Evolutionary conservation across 2,888 invertebrate genomes (phyloP), one percentile per base, ranked within the genome.

Genomic region (Choristoneura rosaceana): DNA sequence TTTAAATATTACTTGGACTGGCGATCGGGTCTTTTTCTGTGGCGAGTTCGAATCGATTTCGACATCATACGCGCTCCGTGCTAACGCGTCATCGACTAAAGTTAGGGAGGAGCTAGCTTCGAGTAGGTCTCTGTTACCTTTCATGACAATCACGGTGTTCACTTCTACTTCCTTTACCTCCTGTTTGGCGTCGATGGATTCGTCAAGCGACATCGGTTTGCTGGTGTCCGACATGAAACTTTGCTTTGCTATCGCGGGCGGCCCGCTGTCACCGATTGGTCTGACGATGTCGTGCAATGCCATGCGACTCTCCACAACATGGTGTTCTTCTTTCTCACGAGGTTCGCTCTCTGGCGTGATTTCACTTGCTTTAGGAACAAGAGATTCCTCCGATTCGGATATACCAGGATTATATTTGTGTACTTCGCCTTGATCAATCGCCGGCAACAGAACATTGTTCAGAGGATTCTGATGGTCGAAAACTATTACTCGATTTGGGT

Each of bases 391-490:
- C 8, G 55, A 17, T 74, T 4, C 76, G 75, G 4, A 74, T 70
- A 0, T 15, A 65, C 66, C 43, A 0, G 91, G 90, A 41, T 88
- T 79, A 70, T 91, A 92, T 62, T 74, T 79, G 52, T 92, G 91
- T 0, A 78, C 84, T 8, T 87, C 79, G 0, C 76, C 64, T 8
- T 73, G 76, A 62, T 83, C 79, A 0, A 79, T 61, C 0, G 87
- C 81, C 0, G 79, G 76, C 0, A 91, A 59, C 0, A 87, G 63
- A 2, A 94, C 77, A 74, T 93, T 93, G 71, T 93, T 93, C 12
- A 93, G 77, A 0, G 94, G 93, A 75, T 93, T 93, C 0, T 71
- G 25, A 4, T 84, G 87, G 67, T 93, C 93, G 59, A 93, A 93
- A 4, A 89, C 76, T 55, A 93, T 73, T 0, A 89, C 82, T 10